These are phyloP conservation scores for Lamellibrachia satsuma DNA, from an alignment of 2,888 invertebrate genomes.

Conservation along the genomic window DNA sequence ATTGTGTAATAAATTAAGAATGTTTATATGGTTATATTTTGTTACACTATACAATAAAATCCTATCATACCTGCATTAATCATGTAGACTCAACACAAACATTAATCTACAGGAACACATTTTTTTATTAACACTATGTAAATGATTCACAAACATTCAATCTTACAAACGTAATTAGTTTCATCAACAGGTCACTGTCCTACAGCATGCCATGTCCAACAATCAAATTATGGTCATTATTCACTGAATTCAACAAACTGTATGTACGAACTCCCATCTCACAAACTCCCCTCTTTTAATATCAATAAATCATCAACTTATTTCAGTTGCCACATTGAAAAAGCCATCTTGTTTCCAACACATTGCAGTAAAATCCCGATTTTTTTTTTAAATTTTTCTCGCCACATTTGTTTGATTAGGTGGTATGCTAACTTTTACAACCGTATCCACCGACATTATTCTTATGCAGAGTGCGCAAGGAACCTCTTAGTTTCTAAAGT, in stretches of 20 bases:
- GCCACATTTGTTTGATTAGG: background rate
- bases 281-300: background rate
- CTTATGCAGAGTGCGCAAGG: background rate
- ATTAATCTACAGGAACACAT: background rate
- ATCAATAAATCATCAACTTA: background rate
- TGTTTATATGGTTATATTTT: background rate
- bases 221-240: background rate
- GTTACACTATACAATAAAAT: background rate
- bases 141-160: background rate
- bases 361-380: background rate
- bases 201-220: background rate
- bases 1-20: background rate
- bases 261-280: background rate
- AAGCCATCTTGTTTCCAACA: background rate
- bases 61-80: background rate
- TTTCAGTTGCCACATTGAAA: background rate
- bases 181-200: background rate
- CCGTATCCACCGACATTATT: background rate
- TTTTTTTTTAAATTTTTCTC: background rate
- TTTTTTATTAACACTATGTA: background rate
- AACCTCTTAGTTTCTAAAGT: background rate
- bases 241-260: background rate
- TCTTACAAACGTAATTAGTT: background rate
- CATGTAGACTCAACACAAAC: background rate
- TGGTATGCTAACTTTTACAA: background rate